A percentile compares a stretch with the other conserved stretches of the same genome.
Evolutionary conservation across 2,113 vertebrate species (phyloP).

Genomic region (Crotalus tigris): DNA sequence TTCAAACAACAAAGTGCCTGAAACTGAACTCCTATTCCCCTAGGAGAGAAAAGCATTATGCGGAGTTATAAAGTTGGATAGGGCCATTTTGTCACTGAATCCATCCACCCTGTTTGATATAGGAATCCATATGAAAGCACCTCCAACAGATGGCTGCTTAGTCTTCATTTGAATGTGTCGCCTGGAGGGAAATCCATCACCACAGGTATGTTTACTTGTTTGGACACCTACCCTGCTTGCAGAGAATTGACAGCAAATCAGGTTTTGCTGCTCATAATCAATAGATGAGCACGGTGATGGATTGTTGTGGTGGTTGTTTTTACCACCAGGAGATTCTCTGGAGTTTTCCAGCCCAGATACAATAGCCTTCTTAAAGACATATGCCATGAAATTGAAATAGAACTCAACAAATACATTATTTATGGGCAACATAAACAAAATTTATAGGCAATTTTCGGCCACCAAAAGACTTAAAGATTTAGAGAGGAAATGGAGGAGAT

Average conservation of each 20-base stretch:
- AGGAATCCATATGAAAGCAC: neutral
- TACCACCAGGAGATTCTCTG: neutral
- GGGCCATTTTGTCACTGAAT: neutral
- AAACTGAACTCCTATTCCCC: neutral
- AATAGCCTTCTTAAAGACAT: neutral
- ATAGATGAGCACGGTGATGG: neutral
- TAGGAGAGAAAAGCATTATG: neutral
- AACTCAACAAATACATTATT: neutral
- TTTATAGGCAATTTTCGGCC: constrained; percentile 9
- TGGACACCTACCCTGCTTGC: neutral
- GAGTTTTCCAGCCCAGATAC: neutral
- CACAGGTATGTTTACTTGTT: neutral
- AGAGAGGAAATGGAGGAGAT: neutral
- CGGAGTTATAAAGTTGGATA: neutral
- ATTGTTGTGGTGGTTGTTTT: neutral
- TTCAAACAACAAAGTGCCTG: neutral
- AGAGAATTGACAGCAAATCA: neutral
- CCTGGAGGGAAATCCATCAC: neutral
- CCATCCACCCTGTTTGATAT: neutral
- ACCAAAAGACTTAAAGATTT: neutral
- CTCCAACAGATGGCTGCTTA: neutral
- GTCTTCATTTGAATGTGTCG: neutral
- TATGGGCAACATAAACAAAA: neutral
- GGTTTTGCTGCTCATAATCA: neutral
- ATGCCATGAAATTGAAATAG: neutral